These are phyloP conservation scores for Pristionchus pacificus DNA, from an alignment of 1,140 invertebrate species.

Conservation along the genomic window DNA sequence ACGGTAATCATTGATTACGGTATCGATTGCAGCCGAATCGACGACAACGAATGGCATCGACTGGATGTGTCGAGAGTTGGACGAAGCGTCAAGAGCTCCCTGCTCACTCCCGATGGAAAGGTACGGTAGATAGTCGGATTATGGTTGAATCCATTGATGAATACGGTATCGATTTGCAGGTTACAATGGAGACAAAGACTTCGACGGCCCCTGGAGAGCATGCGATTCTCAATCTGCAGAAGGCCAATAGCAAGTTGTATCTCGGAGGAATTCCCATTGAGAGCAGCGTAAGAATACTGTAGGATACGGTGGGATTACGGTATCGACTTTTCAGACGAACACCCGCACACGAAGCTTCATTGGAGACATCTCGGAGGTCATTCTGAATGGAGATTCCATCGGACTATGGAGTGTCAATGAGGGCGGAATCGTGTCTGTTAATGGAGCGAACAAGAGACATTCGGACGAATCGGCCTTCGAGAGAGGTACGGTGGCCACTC, in stretches of 20 bases:
- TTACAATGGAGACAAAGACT: constrained; percentile 23
- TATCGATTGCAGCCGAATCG: constrained; percentile 60
- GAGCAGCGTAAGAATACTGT: constrained; percentile 6
- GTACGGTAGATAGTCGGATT: no score
- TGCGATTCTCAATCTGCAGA: constrained; percentile 80
- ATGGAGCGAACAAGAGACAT: constrained; percentile 67
- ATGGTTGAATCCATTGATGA: constrained; percentile 39
- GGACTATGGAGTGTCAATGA: constrained; percentile 87
- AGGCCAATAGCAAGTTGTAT: constrained; percentile 78
- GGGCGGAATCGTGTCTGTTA: constrained; percentile 71
- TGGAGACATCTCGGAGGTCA: constrained; percentile 82
- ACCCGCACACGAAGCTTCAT: constrained; percentile 70
- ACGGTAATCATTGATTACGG: background rate
- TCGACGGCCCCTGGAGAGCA: constrained; percentile 66
- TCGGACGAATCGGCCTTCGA: constrained; percentile 6
- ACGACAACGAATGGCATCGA: constrained; percentile 77
- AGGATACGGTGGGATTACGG: background rate
- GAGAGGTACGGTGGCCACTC: background rate
- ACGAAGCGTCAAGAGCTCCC: constrained; percentile 69
- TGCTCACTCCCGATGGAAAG: constrained; percentile 68
- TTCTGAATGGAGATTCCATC: constrained; percentile 79
- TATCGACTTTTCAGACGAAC: constrained; percentile 66
- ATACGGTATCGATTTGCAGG: constrained; percentile 50
- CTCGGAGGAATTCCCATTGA: constrained; percentile 76
- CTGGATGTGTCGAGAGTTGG: constrained; percentile 80